Base-by-base conservation (phyloP, 37 sponge, comb jelly and placozoan genomes). In the Agelas oroides region DNA sequence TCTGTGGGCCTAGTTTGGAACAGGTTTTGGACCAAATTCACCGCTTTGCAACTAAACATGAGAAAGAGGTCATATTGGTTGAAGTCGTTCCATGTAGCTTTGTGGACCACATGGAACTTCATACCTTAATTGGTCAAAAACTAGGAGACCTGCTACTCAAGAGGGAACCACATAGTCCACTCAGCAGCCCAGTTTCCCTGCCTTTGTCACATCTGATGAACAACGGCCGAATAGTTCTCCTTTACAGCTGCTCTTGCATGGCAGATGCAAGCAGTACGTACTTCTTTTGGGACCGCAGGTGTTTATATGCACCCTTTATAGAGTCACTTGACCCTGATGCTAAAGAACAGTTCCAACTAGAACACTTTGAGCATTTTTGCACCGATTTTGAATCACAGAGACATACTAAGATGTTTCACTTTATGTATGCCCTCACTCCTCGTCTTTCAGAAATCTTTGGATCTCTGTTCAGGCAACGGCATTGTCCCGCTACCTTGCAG, bases 401-500 rank as follows among this genome's bases (percentile, higher is more conserved):
- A 19, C 27, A 28, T 11, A 52, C 13, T 8, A 56, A 56, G n/a
- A 53, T 75, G 18, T 75, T 75, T 59, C 75, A 75, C 53, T 75
- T 75, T 17, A 75, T 75, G 75, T 75, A 75, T 55, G 75, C 75
- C 11, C 75, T 75, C 58, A 75, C 75, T 75, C 75, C 75, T 21
- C 6, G 46, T 17, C 33, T 75, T n/a, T 21, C 57, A 55, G 59
- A 30, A 19, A 75, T 75, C 28, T 1, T 75, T 19, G 34, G 34
- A 2, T 41, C 52, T 13, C n/a, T 71, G 72, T 16, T 55, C 59
- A 57, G 57, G 32, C 28, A 27, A 19, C 6, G 27, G 18, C 15
- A 23, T 19, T 12, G 2, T 27, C 75, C 75, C 54, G 18, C 11
- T 18, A 75, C 35, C 40, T 56, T 75, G 59, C 58, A 75, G 15